Conservation (phyloP, 2,113 vertebrate species). For the Thunnus thynnus region DNA sequence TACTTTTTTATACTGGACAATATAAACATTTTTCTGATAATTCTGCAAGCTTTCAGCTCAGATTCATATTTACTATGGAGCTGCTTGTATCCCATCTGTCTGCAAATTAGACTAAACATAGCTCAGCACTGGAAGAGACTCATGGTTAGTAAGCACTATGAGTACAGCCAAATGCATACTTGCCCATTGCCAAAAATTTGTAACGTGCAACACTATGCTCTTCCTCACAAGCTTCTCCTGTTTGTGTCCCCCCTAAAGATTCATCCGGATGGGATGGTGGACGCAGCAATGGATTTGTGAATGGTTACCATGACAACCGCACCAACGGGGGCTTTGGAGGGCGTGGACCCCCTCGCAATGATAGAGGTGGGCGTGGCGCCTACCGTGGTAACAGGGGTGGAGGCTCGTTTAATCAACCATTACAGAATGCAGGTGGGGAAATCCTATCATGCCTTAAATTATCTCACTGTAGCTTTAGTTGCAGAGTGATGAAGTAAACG, state of each 20-base stretch:
- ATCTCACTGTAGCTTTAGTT: slow-evolving; percentile 2
- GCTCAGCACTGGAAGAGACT: slow-evolving; percentile 12
- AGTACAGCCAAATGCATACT: slow-evolving; percentile 8
- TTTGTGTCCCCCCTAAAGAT: slow-evolving; percentile 71
- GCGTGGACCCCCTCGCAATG: slow-evolving; percentile 85
- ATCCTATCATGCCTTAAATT: slow-evolving; percentile 43
- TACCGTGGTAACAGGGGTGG: slow-evolving; percentile 83
- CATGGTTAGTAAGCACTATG: not conserved
- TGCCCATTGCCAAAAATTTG: slow-evolving; percentile 8
- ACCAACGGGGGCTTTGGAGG: slow-evolving; percentile 85
- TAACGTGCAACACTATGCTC: not conserved
- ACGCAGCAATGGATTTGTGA: slow-evolving; percentile 88
- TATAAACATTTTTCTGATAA: not conserved
- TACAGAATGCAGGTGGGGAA: slow-evolving; percentile 82
- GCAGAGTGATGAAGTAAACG: not conserved
- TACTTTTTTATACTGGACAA: not conserved
- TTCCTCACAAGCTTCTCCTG: slow-evolving; percentile 12
- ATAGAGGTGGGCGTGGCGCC: slow-evolving; percentile 84
- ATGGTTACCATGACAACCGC: slow-evolving; percentile 88
- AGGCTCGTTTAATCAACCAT: slow-evolving; percentile 82
- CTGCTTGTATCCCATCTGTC: slow-evolving; percentile 14
- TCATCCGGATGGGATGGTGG: slow-evolving; percentile 83
- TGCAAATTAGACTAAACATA: not conserved
- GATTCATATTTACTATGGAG: not conserved
- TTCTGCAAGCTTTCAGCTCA: not conserved